Conservation (phyloP, 2,888 invertebrate species). For the Nudaria mundana region DNA sequence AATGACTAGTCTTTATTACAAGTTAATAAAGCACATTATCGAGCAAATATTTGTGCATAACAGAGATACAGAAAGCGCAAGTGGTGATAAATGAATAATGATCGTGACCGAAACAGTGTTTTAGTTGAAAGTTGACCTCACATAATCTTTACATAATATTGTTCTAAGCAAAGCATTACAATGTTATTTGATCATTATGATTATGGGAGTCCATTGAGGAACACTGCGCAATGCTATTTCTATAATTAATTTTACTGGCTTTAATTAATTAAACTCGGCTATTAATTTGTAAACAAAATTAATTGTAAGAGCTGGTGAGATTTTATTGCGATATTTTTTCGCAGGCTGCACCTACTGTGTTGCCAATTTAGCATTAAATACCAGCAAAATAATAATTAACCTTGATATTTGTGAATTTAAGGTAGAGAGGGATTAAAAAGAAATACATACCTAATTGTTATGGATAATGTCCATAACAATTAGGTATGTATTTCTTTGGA, state of each 20-base stretch:
- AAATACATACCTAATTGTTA: too few species aligned
- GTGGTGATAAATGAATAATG: slow-evolving; percentile 41
- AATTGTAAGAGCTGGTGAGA: background rate
- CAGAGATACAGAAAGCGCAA: slow-evolving; percentile 27
- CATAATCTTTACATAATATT: slow-evolving; percentile 10
- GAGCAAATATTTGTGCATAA: slow-evolving; percentile 31
- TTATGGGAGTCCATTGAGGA: background rate
- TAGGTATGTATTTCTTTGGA: too few species aligned
- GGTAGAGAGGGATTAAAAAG: too few species aligned
- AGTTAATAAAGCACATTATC: slow-evolving; percentile 39
- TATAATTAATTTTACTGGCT: background rate
- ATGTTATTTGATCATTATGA: background rate
- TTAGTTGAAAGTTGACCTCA: slow-evolving; percentile 30
- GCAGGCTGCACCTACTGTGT: background rate
- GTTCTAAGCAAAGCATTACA: slow-evolving; percentile 5
- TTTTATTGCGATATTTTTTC: background rate
- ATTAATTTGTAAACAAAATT: background rate
- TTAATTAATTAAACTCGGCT: background rate
- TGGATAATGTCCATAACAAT: too few species aligned
- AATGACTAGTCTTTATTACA: slow-evolving; percentile 34
- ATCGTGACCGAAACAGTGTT: slow-evolving; percentile 23
- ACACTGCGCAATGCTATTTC: background rate
- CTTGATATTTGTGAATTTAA: too few species aligned
- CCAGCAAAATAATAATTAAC: background rate
- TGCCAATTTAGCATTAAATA: background rate